Evolutionary conservation across 2,888 invertebrate genomes (phyloP), one percentile per base, ranked within the genome.

Genomic region (Pseudococcus viburni): DNA sequence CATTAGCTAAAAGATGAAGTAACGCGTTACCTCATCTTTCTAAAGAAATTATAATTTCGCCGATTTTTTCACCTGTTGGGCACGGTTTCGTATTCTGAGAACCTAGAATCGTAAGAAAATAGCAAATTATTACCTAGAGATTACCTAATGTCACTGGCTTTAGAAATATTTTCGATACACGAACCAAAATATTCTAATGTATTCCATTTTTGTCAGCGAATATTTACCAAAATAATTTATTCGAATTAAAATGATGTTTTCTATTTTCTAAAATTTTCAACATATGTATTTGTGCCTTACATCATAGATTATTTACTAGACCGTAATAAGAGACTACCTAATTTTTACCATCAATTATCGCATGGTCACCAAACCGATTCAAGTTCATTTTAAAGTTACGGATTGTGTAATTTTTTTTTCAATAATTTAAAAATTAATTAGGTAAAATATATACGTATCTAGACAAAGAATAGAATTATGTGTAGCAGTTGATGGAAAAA

Each of bases 321-420:
- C 73, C 15, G 33, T 73, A 33, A 2, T n/a, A 22, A 55, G n/a
- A 59, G 59, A n/a, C n/a, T 59, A n/a, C 59, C 59, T 59, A 68
- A 68, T 22, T 73, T 73, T 73, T 33, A 17, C 17, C 17, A 17
- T 26, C 9, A 68, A 68, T 68, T 68, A 68, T 68, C 15, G 68
- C 26, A 68, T 68, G 26, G 68, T 68, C 68, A 68, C 9, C 33
- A 33, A 12, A 73, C 73, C 73, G 33, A 33, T 73, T 73, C 33
- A 46, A 83, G 46, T 46, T 83, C 80, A 83, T 46, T 46, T 83
- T 19, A 26, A 46, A 46, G 33, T 4, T 4, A 17, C 73, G 4
- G 17, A 73, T 33, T 73, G n/a, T 33, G 33, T 12, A 33, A 73
- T 17, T 73, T 33, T 33, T 17, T 73, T 33, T 17, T 73, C 1